Evolutionary conservation across 2,113 vertebrate genomes (phyloP).

Genomic region (Uria lomvia): DNA sequence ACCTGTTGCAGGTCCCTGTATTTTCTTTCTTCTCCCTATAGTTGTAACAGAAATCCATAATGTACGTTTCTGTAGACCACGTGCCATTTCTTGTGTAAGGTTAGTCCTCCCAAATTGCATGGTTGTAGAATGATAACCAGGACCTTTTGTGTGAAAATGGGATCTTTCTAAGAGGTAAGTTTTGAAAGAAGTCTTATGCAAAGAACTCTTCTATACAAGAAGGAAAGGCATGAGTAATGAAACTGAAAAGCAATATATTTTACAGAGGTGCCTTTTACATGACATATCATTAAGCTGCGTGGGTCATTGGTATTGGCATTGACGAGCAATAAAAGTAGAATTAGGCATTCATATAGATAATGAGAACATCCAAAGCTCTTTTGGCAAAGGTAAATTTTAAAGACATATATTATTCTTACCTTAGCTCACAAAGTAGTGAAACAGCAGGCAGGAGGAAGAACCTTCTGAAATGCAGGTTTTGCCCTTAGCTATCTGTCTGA

Average conservation of each 20-base stretch:
- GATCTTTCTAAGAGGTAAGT: neutral
- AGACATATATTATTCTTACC: neutral
- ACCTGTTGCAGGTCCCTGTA: neutral
- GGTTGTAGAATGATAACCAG: neutral
- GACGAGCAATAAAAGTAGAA: neutral
- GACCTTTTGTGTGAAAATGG: neutral
- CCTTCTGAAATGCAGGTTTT: neutral
- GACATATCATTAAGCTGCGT: neutral
- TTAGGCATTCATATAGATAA: neutral
- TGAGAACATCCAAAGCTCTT: neutral
- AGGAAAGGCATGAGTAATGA: neutral
- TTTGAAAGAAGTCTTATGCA: neutral
- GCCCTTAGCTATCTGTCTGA: neutral
- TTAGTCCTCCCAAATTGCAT: neutral
- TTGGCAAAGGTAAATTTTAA: neutral
- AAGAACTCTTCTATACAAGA: neutral
- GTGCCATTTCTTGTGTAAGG: neutral
- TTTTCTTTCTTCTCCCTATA: neutral
- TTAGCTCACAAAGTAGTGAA: neutral
- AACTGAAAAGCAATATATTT: neutral
- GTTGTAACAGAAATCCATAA: neutral
- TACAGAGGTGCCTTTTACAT: neutral
- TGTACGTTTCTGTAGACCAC: accelerated
- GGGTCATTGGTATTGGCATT: neutral
- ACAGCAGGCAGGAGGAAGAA: neutral